Percentiles rank a stretch among this genome's conserved stretches.
Conservation (phyloP, 2,797 vertebrate species). For the Pipistrellus pipistrellus region DNA sequence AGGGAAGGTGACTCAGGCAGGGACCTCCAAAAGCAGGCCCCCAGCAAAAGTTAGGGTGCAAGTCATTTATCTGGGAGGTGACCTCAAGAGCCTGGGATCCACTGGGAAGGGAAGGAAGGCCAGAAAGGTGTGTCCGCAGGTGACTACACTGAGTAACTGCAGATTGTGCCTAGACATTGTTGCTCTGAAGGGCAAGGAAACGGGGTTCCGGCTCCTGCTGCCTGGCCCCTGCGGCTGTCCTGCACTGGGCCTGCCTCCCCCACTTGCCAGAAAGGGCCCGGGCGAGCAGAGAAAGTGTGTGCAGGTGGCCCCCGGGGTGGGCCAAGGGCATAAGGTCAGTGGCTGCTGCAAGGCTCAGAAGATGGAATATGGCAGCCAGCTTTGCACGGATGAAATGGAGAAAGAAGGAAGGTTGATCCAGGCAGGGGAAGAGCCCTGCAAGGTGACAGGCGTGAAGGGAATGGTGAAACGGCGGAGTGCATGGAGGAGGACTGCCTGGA, state of each 20-base stretch:
- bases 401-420: neutral
- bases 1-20: neutral
- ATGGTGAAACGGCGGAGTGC: too few species aligned
- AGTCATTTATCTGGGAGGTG: neutral
- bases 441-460: neutral
- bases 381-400: too few species aligned
- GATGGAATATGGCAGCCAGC: neutral
- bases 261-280: neutral
- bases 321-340: neutral
- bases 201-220: neutral
- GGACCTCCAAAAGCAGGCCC: neutral
- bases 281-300: neutral
- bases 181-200: neutral
- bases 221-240: neutral
- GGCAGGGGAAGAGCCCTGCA: neutral
- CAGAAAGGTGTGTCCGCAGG: fast-evolving
- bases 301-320: neutral
- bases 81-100: neutral
- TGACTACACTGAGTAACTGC: neutral
- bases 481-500: neutral
- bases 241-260: neutral
- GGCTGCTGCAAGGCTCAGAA: neutral
- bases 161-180: neutral
- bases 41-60: neutral
- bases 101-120: neutral